Conservation (phyloP, 2,113 vertebrate species). For the Leiothrix lutea region DNA sequence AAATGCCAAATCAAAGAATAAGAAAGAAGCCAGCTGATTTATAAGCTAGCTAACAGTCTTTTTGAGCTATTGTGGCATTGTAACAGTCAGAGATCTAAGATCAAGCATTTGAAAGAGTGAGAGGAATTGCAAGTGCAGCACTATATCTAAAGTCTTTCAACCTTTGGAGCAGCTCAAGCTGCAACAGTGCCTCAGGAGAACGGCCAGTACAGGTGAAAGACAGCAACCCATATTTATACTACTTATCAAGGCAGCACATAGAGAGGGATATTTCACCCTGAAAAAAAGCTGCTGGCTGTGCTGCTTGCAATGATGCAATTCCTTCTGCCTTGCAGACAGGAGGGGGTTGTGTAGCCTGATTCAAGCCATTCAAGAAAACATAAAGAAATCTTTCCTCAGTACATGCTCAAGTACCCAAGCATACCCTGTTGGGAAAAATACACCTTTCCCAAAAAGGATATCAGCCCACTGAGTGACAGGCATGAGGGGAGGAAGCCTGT, state of each 20-base stretch:
- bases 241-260: background rate
- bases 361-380: background rate
- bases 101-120: conserved; percentile 22
- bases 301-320: background rate
- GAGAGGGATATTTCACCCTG: background rate
- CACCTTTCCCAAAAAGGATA: background rate
- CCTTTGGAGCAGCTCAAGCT: background rate
- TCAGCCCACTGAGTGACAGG: background rate
- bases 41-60: background rate
- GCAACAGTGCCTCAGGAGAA: background rate
- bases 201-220: background rate
- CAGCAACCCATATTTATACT: background rate
- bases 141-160: background rate
- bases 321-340: background rate
- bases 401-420: background rate
- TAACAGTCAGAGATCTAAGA: conserved; percentile 17
- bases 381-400: background rate
- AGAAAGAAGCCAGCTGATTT: background rate
- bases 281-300: background rate
- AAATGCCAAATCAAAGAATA: conserved; percentile 4
- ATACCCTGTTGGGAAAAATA: background rate
- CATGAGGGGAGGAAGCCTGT: background rate
- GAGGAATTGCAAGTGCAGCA: background rate
- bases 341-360: background rate
- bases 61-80: background rate